Percentiles rank a stretch among this genome's conserved stretches.
These are phyloP conservation scores for Gobiocypris rarus DNA, from an alignment of 2,113 vertebrate genomes.

Conservation along the genomic window DNA sequence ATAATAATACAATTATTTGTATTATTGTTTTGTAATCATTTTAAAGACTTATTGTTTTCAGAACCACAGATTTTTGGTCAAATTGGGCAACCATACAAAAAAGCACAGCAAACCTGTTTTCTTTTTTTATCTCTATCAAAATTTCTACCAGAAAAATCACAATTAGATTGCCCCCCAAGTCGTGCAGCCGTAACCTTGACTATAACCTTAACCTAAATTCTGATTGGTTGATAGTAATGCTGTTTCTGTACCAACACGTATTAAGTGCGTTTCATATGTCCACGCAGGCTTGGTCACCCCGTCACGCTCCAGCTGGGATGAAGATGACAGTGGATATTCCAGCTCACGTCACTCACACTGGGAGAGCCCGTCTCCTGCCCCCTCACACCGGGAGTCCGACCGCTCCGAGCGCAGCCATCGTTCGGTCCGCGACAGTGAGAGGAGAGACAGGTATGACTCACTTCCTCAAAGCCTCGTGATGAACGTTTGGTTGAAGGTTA, in stretches of 20 bases:
- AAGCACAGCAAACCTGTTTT: background rate
- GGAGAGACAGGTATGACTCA: constrained; percentile 74
- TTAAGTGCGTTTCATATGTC: constrained; percentile 20
- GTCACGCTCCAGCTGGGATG: constrained; percentile 94
- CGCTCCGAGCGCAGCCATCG: constrained; percentile 82
- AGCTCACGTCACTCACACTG: constrained; percentile 88
- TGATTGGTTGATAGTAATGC: background rate
- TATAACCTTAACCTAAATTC: background rate
- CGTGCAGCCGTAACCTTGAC: background rate
- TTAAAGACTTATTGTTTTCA: no score
- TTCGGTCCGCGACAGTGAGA: constrained; percentile 80
- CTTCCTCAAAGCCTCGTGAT: background rate
- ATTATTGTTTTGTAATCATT: no score
- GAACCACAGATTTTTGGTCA: background rate
- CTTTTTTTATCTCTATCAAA: no score
- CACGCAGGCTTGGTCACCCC: constrained; percentile 87
- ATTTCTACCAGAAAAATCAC: background rate
- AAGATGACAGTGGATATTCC: constrained; percentile 86
- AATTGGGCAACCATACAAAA: background rate
- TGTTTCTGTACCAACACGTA: background rate
- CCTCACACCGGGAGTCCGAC: constrained; percentile 84
- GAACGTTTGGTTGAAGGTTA: background rate
- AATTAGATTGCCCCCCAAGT: background rate
- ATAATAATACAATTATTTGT: no score
- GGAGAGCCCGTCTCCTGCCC: constrained; percentile 91